A percentile compares a stretch with the other conserved stretches of the same genome.
Evolutionary conservation across 2,113 vertebrate species (phyloP).

Genomic region (Probosciger aterrimus): DNA sequence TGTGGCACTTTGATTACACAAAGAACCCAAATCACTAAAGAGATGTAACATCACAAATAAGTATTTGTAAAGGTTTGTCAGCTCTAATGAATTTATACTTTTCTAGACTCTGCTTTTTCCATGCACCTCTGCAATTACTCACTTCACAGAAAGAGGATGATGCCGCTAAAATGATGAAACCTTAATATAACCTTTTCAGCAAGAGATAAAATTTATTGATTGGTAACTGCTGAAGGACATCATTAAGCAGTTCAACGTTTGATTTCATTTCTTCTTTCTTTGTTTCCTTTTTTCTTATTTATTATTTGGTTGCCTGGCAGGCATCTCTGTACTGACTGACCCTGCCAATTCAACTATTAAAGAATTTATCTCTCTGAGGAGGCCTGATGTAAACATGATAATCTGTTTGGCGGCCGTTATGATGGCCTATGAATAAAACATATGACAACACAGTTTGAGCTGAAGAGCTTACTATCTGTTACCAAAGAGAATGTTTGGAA

Average conservation of each 20-base stretch:
- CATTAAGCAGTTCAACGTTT: constrained; percentile 66
- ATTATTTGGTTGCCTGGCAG: constrained; percentile 67
- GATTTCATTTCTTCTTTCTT: constrained; percentile 19
- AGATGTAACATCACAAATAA: constrained; percentile 26
- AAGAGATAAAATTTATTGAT: constrained; percentile 80
- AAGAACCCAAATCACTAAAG: constrained; percentile 48
- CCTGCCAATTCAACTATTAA: constrained; percentile 83
- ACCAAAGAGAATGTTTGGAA: constrained; percentile 75
- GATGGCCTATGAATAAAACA: constrained; percentile 88
- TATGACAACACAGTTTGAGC: constrained; percentile 79
- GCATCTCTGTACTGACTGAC: constrained; percentile 70
- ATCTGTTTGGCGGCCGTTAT: constrained; percentile 85
- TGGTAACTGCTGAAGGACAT: constrained; percentile 73
- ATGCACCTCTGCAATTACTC: constrained; percentile 7
- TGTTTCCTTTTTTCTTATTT: constrained; percentile 56
- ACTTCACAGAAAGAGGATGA: constrained; percentile 28
- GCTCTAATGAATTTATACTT: constrained; percentile 5
- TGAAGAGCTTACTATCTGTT: constrained; percentile 80
- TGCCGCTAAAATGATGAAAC: constrained; percentile 55
- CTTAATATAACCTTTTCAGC: constrained; percentile 70
- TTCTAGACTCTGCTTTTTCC: constrained; percentile 27
- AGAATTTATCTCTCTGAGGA: constrained; percentile 87
- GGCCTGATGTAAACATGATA: constrained; percentile 86
- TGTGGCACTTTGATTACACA: constrained; percentile 34
- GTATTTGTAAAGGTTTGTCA: constrained; percentile 51